A percentile compares a stretch with the other conserved stretches of the same genome.
Evolutionary conservation across 2,797 vertebrate genomes (phyloP).

Genomic region (Leucoraja ocellata): DNA sequence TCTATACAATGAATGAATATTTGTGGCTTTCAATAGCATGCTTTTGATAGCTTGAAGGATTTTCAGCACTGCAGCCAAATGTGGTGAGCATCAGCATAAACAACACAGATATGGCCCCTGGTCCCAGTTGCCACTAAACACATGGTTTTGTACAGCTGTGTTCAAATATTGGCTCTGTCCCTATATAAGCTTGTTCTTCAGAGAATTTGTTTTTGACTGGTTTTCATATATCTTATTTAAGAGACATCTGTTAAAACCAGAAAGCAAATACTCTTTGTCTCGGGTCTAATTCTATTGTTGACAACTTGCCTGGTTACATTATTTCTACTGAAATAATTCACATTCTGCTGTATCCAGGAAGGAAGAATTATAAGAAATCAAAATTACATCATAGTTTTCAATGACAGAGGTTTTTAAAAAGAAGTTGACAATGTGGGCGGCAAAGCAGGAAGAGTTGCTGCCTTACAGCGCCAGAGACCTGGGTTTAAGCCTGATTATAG

Average conservation of each 20-base stretch:
- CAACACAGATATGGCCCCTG: slow-evolving; percentile 23
- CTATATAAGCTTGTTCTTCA: not conserved
- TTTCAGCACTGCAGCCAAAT: not conserved
- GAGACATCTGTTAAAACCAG: slow-evolving; percentile 19
- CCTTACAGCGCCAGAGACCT: too few species aligned
- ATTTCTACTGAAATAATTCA: not conserved
- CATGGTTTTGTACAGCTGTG: not conserved
- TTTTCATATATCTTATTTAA: slow-evolving; percentile 26
- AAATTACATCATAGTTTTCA: not conserved
- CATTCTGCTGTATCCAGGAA: not conserved
- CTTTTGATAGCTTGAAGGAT: not conserved
- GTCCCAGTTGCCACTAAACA: not conserved
- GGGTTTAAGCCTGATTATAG: too few species aligned
- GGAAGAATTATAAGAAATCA: not conserved
- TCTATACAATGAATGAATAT: not conserved
- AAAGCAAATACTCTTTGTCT: slow-evolving; percentile 9
- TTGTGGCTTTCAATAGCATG: not conserved
- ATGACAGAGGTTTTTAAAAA: not conserved
- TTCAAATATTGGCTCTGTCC: slow-evolving; percentile 7
- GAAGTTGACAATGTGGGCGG: not conserved
- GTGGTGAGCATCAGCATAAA: not conserved
- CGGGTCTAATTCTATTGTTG: slow-evolving; percentile 14
- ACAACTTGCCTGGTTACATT: slow-evolving; percentile 4
- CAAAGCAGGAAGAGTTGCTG: too few species aligned
- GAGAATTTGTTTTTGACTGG: slow-evolving; percentile 9